Conservation (phyloP, 2,797 vertebrate genomes). For the Tragopan temminckii region DNA sequence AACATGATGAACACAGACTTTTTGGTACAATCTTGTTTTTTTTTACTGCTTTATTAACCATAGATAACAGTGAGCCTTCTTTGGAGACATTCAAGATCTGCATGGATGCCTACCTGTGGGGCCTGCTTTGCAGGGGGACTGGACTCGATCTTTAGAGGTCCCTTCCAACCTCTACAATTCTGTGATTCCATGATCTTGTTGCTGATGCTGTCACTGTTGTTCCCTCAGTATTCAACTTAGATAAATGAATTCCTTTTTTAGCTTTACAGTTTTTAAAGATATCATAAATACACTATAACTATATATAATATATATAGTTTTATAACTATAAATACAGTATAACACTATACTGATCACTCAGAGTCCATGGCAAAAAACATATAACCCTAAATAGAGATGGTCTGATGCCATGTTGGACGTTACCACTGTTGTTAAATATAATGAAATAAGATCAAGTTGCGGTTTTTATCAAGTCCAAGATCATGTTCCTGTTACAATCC, state of each 20-base stretch:
- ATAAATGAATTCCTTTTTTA: slow-evolving; percentile 34
- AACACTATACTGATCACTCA: slow-evolving; percentile 60
- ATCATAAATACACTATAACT: slow-evolving; percentile 50
- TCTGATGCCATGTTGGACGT: slow-evolving; percentile 66
- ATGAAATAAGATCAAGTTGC: slow-evolving; percentile 81
- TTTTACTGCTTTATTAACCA: slow-evolving; percentile 41
- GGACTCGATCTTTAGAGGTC: too few relatives aligned
- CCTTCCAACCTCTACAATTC: too few relatives aligned
- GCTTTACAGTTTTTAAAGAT: slow-evolving; percentile 46
- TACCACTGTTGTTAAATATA: slow-evolving; percentile 78
- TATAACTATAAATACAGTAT: too few relatives aligned
- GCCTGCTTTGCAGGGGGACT: too few relatives aligned
- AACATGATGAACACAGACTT: background rate
- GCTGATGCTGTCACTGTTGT: background rate
- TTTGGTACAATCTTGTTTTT: slow-evolving; percentile 15
- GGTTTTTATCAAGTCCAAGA: slow-evolving; percentile 75
- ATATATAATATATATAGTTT: too few relatives aligned
- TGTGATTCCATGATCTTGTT: background rate
- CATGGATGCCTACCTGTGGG: too few relatives aligned
- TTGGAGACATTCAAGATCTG: too few relatives aligned
- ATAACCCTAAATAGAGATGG: slow-evolving; percentile 79
- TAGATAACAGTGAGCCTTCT: background rate
- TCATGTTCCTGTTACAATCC: slow-evolving; percentile 72
- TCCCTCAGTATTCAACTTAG: background rate
- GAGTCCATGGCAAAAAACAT: slow-evolving; percentile 48